These are phyloP conservation scores for Sitophilus oryzae DNA, from an alignment of 1,140 invertebrate genomes.

Conservation along the genomic window DNA sequence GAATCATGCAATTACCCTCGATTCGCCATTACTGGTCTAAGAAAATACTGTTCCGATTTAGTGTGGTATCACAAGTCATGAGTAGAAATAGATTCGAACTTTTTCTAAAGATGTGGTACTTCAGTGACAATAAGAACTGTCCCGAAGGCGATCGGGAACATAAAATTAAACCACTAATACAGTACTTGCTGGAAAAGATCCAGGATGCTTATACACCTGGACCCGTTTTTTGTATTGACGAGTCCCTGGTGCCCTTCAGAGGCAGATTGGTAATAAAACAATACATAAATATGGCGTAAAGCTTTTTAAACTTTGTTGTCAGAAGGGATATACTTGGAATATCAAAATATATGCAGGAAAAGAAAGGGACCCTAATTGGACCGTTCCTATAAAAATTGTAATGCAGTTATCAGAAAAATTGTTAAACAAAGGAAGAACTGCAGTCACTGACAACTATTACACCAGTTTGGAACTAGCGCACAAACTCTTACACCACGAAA, in stretches of 20 bases:
- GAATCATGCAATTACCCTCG: conserved; percentile 2
- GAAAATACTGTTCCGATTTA: background rate
- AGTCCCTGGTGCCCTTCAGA: conserved; percentile 39
- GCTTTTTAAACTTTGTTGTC: conserved; percentile 20
- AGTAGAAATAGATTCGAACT: conserved; percentile 9
- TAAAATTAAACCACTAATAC: conserved; percentile 29
- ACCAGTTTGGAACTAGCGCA: too few relatives aligned
- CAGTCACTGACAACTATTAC: conserved; percentile 20
- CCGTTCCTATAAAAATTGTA: conserved; percentile 21
- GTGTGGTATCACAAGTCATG: conserved; percentile 5
- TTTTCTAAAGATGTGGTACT: conserved; percentile 16
- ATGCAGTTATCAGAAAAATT: background rate
- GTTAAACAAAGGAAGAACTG: too few relatives aligned
- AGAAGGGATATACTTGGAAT: conserved; percentile 21
- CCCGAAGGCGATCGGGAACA: conserved; percentile 22
- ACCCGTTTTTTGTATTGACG: conserved; percentile 26
- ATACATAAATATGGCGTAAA: conserved; percentile 43
- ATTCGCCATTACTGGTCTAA: conserved; percentile 3
- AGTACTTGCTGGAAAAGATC: conserved; percentile 20
- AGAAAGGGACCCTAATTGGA: conserved; percentile 1
- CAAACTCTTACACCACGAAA: too few relatives aligned
- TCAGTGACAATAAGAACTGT: conserved; percentile 27
- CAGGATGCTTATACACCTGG: conserved; percentile 18
- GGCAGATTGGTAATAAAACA: conserved; percentile 41
- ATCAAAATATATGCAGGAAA: conserved; percentile 6